Conservation (phyloP, 2,888 invertebrate species). For the Acleris cristana region DNA sequence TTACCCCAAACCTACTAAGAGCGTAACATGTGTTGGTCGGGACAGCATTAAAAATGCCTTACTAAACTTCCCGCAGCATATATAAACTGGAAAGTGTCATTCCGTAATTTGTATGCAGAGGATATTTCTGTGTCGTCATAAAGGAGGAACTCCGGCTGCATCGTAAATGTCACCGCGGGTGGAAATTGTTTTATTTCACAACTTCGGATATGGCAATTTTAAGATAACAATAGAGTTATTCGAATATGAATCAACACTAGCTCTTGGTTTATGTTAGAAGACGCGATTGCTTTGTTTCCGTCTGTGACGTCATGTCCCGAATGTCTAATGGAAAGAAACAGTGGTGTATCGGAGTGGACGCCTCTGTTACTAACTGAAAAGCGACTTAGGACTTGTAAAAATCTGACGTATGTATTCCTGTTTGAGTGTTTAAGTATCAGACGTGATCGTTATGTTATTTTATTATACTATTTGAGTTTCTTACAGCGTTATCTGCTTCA, state of each 20-base stretch:
- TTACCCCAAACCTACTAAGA: no score
- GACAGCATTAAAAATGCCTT: constrained; percentile 9
- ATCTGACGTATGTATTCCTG: no score
- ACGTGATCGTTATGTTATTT: no score
- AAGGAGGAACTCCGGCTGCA: constrained; percentile 66
- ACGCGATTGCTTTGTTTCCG: constrained; percentile 2
- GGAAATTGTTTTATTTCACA: constrained; percentile 61
- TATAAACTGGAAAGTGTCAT: constrained; percentile 68
- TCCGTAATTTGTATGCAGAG: constrained; percentile 70
- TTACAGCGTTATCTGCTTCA: no score
- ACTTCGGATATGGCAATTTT: constrained; percentile 44
- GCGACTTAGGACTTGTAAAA: neutral
- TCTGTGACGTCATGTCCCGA: neutral
- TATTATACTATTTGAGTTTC: no score
- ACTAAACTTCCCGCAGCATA: constrained; percentile 50
- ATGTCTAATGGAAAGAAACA: neutral
- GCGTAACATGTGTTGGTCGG: no score
- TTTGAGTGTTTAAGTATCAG: no score
- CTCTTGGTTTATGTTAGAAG: neutral
- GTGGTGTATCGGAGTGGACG: neutral
- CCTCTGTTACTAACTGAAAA: neutral
- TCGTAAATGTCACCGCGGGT: constrained; percentile 58
- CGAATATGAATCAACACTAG: constrained; percentile 1
- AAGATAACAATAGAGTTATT: constrained; percentile 31
- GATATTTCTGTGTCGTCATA: constrained; percentile 62